phyloP scores from a whole-genome alignment of 1,140 invertebrate species.

The Apis dorsata region DNA sequence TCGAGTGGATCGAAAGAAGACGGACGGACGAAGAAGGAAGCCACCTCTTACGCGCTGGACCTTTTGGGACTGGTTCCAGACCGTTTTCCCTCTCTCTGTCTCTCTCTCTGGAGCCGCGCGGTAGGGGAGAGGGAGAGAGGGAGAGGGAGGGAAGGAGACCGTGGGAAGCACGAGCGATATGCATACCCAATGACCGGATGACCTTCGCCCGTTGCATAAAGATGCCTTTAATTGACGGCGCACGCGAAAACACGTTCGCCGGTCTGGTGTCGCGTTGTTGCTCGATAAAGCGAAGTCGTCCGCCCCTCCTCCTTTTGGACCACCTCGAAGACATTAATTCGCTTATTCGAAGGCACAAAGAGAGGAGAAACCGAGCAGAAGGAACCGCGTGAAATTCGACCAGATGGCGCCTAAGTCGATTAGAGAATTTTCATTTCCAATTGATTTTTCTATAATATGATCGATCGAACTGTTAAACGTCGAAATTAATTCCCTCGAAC shows the following conservation, averaged over 20 bases:
- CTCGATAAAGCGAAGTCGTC: conserved; percentile 67
- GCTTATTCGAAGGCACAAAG: conserved; percentile 15
- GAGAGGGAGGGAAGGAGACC: conserved; percentile 59
- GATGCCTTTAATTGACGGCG: conserved; percentile 78
- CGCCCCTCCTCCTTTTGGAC: conserved; percentile 15
- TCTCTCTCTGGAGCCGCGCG: background rate
- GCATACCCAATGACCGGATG: conserved; percentile 79
- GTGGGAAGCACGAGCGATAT: conserved; percentile 77
- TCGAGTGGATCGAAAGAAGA: background rate
- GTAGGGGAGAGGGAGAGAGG: background rate
- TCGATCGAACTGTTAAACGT: too few relatives aligned
- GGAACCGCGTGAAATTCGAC: background rate
- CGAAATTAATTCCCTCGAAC: too few relatives aligned
- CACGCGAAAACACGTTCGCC: conserved; percentile 77
- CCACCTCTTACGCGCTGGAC: conserved; percentile 39
- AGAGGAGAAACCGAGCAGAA: conserved; percentile 26
- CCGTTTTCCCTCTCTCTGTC: conserved; percentile 48
- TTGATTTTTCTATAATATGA: too few relatives aligned
- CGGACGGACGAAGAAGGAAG: background rate
- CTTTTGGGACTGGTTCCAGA: conserved; percentile 74
- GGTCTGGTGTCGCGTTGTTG: conserved; percentile 42
- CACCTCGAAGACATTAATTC: conserved; percentile 54
- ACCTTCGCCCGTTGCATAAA: conserved; percentile 79
- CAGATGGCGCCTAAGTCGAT: background rate
- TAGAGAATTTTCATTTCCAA: too few relatives aligned